Evolutionary conservation across 2,797 vertebrate species (phyloP), one percentile per base, ranked within the genome.

Genomic region (Leptodactylus fallax): DNA sequence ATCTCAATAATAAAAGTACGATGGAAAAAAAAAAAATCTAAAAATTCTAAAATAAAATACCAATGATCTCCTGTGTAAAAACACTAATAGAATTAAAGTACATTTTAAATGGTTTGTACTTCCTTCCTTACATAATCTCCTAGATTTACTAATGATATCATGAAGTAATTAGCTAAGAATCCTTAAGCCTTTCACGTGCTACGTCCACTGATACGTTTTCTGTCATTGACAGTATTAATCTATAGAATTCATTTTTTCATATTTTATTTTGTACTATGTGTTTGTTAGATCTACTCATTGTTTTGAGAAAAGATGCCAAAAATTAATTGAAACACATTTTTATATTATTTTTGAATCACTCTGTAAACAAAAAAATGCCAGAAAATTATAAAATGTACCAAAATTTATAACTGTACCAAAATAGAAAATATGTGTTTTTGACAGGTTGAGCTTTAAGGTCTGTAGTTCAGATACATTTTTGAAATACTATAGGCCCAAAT

Each of bases 61-160:
- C 23, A 67, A 65, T 87, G 83, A 87, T 6, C 16, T 16, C 14
- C 77, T 11, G 11, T 27, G n/a, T 27, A 14, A 23, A 69, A 71
- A 63, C 11, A 67, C 61, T 0, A 58, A 82, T 83, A 69, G 77
- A 74, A 47, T 65, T 63, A 23, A 21, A 8, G 19, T 55, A 79
- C 45, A 56, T 49, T 83, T 69, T 79, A 58, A 23, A 47, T 17
- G 23, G 45, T 79, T 69, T 83, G 71, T 61, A 25, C 17, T 82
- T 65, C 53, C n/a, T 63, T 65, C 71, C 60, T 58, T 12, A n/a
- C 23, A 79, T 51, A 55, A 78, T 17, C n/a, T 45, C 19, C 7
- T n/a, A 67, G 25, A 87, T 87, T 87, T 87, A 87, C 56, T 51
- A 53, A n/a, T 23, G 25, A 78, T 56, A 19, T 65, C 25, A 69